A percentile compares a stretch with the other conserved stretches of the same genome.
These are phyloP conservation scores for Calyptomena viridis DNA, from an alignment of 2,113 vertebrate genomes.

Conservation along the genomic window DNA sequence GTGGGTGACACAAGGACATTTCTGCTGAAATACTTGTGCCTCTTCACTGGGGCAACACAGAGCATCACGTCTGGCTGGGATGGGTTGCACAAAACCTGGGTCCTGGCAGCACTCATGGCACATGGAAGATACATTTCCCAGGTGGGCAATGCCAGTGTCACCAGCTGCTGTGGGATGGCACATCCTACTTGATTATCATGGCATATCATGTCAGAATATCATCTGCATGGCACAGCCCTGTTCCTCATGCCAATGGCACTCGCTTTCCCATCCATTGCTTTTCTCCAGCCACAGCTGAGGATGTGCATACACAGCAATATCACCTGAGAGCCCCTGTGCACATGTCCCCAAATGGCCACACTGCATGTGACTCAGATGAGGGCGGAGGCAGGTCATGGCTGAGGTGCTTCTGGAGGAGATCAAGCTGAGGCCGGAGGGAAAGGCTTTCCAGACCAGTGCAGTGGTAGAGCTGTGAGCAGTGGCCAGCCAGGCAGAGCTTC, in stretches of 20 bases:
- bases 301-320: background rate
- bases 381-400: background rate
- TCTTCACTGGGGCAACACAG: background rate
- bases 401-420: background rate
- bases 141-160: background rate
- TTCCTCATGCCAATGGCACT: background rate
- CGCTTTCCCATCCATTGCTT: background rate
- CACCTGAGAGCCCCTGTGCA: background rate
- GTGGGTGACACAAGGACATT: background rate
- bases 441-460: background rate
- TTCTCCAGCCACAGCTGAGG: background rate
- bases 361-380: background rate
- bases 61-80: background rate
- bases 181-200: background rate
- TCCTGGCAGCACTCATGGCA: background rate
- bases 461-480: background rate
- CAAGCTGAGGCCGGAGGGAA: background rate
- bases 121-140: background rate
- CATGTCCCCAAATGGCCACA: accelerated
- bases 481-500: background rate
- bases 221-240: background rate
- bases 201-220: background rate
- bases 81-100: background rate
- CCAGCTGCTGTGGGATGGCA: background rate
- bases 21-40: background rate